These are phyloP conservation scores for Cryptotermes secundus DNA, from an alignment of 1,140 invertebrate genomes.

Conservation along the genomic window DNA sequence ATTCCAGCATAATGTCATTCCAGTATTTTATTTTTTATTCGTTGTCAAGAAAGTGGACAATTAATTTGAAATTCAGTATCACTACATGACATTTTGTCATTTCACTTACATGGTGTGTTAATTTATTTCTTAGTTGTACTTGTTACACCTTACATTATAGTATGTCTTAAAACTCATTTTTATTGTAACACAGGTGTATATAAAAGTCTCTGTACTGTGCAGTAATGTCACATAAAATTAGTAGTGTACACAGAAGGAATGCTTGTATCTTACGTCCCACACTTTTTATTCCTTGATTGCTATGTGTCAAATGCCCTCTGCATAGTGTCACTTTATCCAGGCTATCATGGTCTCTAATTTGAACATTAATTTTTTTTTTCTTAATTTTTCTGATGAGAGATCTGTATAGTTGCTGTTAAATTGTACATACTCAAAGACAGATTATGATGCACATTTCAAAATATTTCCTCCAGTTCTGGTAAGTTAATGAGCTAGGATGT, in stretches of 20 bases:
- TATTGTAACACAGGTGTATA: neutral
- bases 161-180: neutral
- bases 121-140: neutral
- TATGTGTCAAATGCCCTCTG: too few relatives aligned
- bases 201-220: neutral
- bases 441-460: neutral
- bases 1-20: constrained; percentile 3
- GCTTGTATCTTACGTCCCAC: too few relatives aligned
- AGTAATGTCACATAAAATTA: too few relatives aligned
- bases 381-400: too few relatives aligned
- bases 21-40: neutral
- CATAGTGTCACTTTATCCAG: too few relatives aligned
- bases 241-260: too few relatives aligned
- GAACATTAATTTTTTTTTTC: too few relatives aligned
- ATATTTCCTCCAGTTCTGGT: neutral
- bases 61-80: neutral
- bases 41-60: neutral
- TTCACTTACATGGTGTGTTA: neutral
- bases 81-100: neutral
- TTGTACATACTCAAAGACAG: too few relatives aligned
- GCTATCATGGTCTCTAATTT: too few relatives aligned
- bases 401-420: too few relatives aligned
- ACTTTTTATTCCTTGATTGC: too few relatives aligned
- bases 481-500: neutral
- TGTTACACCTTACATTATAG: neutral